Percentiles rank a stretch among this genome's conserved stretches.
Evolutionary conservation across 2,888 invertebrate species (phyloP).

Genomic region (Drosophila picticornis): DNA sequence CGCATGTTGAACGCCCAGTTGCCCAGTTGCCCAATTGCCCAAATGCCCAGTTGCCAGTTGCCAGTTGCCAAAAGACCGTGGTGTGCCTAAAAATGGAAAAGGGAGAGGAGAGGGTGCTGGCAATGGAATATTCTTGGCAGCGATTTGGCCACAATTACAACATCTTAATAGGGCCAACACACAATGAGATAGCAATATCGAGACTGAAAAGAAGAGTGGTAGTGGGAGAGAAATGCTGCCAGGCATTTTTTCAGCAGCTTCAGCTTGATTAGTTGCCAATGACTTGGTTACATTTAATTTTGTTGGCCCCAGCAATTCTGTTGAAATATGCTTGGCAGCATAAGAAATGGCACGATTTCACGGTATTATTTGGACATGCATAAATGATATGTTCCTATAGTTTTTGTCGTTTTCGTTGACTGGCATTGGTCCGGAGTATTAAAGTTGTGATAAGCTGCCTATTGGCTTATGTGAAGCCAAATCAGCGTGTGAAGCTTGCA

Average conservation of each 20-base stretch:
- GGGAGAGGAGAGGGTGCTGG: constrained; percentile 11
- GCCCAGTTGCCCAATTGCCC: constrained; percentile 1
- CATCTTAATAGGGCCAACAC: constrained; percentile 60
- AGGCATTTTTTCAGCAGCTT: constrained; percentile 18
- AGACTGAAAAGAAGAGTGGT: background rate
- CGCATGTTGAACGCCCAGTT: constrained; percentile 53
- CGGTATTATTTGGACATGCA: constrained; percentile 18
- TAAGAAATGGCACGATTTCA: constrained; percentile 29
- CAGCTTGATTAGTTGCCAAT: constrained; percentile 67
- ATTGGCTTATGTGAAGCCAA: constrained; percentile 60
- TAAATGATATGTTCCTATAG: constrained; percentile 18
- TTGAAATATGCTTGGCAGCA: constrained; percentile 24
- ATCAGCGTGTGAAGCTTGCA: constrained; percentile 54
- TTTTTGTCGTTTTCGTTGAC: constrained; percentile 9
- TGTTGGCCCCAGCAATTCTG: constrained; percentile 5
- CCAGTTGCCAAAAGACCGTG: constrained; percentile 22
- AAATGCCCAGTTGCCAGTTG: constrained; percentile 10
- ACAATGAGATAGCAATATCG: constrained; percentile 13
- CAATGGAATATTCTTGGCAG: constrained; percentile 66
- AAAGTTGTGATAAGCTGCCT: constrained; percentile 45
- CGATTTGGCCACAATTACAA: constrained; percentile 73
- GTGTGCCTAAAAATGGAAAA: background rate
- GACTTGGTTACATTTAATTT: constrained; percentile 40
- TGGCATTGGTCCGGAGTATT: constrained; percentile 17
- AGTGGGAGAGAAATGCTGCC: constrained; percentile 7